phyloP scores from a whole-genome alignment of 1,140 invertebrate genomes.

The Notospermus geniculatus region DNA sequence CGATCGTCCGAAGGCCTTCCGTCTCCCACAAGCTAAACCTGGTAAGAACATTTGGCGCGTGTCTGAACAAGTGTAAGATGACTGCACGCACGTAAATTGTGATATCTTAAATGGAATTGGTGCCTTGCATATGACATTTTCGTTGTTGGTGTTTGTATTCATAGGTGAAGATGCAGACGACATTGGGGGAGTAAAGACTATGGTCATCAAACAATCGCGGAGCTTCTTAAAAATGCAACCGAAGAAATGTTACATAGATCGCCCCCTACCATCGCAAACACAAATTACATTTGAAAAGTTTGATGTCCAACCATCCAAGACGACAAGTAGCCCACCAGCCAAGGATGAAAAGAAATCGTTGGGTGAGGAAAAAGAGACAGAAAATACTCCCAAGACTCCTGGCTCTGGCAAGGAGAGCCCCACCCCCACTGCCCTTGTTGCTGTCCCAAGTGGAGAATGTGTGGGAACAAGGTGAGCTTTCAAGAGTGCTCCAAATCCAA shows the following conservation, averaged over 20 bases:
- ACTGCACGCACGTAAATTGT: neutral
- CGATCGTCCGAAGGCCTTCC: constrained; percentile 45
- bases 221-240: constrained; percentile 39
- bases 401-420: constrained; percentile 12
- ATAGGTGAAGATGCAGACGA: constrained; percentile 45
- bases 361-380: neutral
- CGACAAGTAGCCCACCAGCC: neutral
- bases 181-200: constrained; percentile 43
- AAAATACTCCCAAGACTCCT: neutral
- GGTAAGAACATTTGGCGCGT: too few relatives aligned
- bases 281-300: constrained; percentile 24
- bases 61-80: too few relatives aligned
- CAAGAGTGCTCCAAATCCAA: too few relatives aligned
- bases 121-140: neutral
- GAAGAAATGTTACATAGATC: constrained; percentile 35
- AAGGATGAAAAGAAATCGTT: neutral
- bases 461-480: constrained; percentile 26
- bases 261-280: constrained; percentile 35
- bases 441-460: constrained; percentile 25
- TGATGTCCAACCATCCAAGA: neutral
- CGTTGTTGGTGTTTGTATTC: constrained; percentile 6
- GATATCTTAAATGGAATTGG: neutral
- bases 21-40: constrained; percentile 42
- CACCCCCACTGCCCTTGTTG: constrained; percentile 31
- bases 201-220: constrained; percentile 37